phyloP scores from a whole-genome alignment of 2,797 vertebrate genomes.

The Etheostoma perlongum region DNA sequence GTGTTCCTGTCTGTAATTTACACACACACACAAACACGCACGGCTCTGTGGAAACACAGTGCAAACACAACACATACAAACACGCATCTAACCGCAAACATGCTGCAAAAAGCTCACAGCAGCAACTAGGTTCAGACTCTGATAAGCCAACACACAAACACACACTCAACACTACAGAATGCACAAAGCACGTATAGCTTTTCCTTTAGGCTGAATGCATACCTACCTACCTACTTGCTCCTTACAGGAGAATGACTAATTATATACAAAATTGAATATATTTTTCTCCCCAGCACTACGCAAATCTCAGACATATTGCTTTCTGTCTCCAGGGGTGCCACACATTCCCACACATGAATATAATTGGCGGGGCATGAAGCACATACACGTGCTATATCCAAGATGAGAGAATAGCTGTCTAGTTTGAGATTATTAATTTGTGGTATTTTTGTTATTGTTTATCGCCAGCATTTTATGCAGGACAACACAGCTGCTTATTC shows the following conservation, averaged over 20 bases:
- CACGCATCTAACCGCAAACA: constrained; percentile 72
- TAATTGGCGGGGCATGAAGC: constrained; percentile 9
- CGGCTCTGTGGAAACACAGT: constrained; percentile 41
- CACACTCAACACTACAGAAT: constrained; percentile 15
- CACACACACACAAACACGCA: constrained; percentile 24
- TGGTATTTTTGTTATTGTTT: constrained; percentile 61
- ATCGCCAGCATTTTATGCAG: constrained; percentile 44
- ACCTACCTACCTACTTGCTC: constrained; percentile 28
- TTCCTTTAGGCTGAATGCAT: constrained; percentile 33
- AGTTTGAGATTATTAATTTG: constrained; percentile 70
- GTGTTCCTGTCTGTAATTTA: constrained; percentile 48
- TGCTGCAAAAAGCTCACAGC: constrained; percentile 41
- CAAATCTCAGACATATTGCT: constrained; percentile 83
- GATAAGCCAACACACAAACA: constrained; percentile 29
- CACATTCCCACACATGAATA: constrained; percentile 57
- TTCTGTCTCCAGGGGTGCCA: constrained; percentile 73
- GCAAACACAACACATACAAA: constrained; percentile 64
- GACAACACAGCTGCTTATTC: constrained; percentile 48
- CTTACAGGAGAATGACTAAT: constrained; percentile 57
- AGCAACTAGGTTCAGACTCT: constrained; percentile 13
- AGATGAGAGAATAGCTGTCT: constrained; percentile 46
- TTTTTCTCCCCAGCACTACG: constrained; percentile 74
- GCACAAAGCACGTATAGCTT: constrained; percentile 1
- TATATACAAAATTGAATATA: constrained; percentile 70
- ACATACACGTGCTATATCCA: constrained; percentile 16